Conservation (phyloP, 1,140 invertebrate species). For the Goniozus legneri region DNA sequence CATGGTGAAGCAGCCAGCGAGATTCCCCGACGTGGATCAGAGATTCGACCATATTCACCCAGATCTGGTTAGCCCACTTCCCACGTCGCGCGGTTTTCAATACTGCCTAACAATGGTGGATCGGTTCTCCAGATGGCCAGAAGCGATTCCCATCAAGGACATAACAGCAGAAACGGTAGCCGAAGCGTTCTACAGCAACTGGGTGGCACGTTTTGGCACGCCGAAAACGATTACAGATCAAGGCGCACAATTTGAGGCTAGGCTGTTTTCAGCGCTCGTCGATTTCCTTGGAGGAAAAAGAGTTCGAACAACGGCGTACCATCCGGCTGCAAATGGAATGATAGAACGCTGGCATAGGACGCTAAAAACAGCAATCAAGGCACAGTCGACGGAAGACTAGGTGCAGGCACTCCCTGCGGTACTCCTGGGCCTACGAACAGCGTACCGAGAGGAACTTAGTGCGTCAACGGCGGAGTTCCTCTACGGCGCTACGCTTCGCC, state of each 20-base stretch:
- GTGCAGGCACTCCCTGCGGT: not conserved
- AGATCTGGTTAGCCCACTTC: not conserved
- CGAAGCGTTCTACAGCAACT: slow-evolving; percentile 24
- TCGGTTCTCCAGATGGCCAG: slow-evolving; percentile 32
- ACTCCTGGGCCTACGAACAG: not conserved
- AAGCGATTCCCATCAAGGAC: slow-evolving; percentile 26
- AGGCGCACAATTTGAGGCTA: not conserved
- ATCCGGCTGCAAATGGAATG: slow-evolving; percentile 31
- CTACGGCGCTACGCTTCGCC: slow-evolving; percentile 1
- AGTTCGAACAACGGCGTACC: slow-evolving; percentile 19
- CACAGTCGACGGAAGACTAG: too few relatives aligned
- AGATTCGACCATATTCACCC: not conserved
- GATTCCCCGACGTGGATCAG: not conserved
- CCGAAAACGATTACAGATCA: slow-evolving; percentile 26
- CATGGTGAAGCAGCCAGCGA: not conserved
- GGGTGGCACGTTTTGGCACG: slow-evolving; percentile 41
- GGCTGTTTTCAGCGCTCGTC: slow-evolving; percentile 11
- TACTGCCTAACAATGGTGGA: slow-evolving; percentile 31
- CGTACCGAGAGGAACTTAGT: not conserved
- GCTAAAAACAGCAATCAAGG: not conserved
- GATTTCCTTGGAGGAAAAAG: slow-evolving; percentile 16
- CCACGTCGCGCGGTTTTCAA: slow-evolving; percentile 1
- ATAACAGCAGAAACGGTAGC: slow-evolving; percentile 38
- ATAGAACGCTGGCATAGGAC: slow-evolving; percentile 31
- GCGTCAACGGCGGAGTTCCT: slow-evolving; percentile 25